These are phyloP conservation scores for Phataginus tricuspis DNA, from an alignment of 2,797 vertebrate species.

Conservation along the genomic window DNA sequence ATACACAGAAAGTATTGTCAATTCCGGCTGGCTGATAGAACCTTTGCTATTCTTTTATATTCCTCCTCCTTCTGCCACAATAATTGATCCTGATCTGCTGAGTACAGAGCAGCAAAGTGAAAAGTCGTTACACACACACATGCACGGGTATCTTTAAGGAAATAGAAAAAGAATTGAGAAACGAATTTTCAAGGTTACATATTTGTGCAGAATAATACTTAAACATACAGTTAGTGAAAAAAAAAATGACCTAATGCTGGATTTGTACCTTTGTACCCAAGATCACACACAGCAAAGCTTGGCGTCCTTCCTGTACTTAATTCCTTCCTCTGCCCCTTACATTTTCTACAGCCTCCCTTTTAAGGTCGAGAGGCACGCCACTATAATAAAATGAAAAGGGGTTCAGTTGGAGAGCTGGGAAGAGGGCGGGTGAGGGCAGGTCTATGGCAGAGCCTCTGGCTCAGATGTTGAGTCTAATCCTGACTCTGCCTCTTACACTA, in stretches of 20 bases:
- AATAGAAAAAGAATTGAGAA: background rate
- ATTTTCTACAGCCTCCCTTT: background rate
- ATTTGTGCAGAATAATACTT: background rate
- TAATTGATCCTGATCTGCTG: background rate
- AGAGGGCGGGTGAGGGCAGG: background rate
- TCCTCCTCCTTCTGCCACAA: background rate
- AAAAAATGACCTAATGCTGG: background rate
- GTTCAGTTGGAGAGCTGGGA: background rate
- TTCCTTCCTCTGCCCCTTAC: background rate
- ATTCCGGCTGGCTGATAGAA: background rate
- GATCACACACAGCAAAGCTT: background rate
- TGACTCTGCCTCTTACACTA: background rate
- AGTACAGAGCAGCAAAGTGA: background rate
- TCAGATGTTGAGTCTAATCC: background rate
- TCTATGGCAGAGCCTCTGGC: background rate
- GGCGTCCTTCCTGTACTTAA: background rate
- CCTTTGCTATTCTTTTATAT: background rate
- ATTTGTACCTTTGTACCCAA: background rate
- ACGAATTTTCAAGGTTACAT: background rate
- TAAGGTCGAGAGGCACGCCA: background rate
- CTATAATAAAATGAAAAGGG: background rate
- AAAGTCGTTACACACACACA: background rate
- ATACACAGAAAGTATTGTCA: background rate
- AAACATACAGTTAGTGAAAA: background rate
- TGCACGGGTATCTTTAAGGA: background rate